Conservation (phyloP, 2,888 invertebrate genomes). For the Dasysyrphus tricinctus region DNA sequence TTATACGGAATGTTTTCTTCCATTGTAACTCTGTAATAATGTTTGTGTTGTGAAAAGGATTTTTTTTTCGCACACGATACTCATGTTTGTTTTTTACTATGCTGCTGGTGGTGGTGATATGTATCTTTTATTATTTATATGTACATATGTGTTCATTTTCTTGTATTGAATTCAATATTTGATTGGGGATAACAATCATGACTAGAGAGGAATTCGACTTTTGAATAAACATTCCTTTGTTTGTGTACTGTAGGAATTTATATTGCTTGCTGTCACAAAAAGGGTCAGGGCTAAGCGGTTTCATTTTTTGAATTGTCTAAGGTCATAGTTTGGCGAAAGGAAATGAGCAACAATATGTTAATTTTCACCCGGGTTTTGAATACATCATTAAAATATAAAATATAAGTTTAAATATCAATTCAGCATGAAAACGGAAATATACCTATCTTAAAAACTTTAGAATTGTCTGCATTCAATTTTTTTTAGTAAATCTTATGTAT, state of each 20-base stretch:
- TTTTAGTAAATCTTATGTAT: too few species aligned
- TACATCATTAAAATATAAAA: too few species aligned
- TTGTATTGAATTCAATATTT: conserved; percentile 69
- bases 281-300: conserved; percentile 40
- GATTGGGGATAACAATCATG: conserved; percentile 66
- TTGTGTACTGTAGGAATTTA: conserved; percentile 59
- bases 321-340: conserved; percentile 11
- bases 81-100: conserved; percentile 18
- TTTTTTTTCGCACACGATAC: conserved; percentile 40
- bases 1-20: conserved; percentile 31
- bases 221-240: conserved; percentile 63
- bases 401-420: too few species aligned
- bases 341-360: neutral
- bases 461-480: too few species aligned
- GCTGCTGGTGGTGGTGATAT: neutral
- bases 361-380: neutral
- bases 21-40: conserved; percentile 56
- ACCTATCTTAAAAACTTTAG: too few species aligned
- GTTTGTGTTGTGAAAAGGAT: conserved; percentile 35
- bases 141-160: conserved; percentile 11
- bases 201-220: conserved; percentile 38
- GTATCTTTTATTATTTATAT: neutral
- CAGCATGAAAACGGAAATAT: too few species aligned
- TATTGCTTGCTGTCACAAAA: conserved; percentile 54
- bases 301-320: conserved; percentile 39